Evolutionary conservation across 2,888 invertebrate genomes (phyloP), one percentile per base, ranked within the genome.

Genomic region (Lepidochitona cinerea): DNA sequence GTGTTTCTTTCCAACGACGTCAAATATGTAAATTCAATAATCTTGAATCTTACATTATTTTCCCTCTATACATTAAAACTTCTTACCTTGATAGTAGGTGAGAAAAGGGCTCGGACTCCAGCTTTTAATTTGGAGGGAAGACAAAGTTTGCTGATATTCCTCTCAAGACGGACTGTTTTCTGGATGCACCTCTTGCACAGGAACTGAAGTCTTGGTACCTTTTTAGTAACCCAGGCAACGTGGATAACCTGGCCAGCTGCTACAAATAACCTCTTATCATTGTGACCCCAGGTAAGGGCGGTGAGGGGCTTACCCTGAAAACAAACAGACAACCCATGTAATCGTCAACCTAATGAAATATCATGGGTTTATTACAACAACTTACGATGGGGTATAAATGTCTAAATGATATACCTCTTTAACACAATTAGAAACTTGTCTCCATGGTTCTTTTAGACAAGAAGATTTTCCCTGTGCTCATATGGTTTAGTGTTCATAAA

Each of bases 221-320:
- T 93, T 78, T 96, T 93, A 85, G 96, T 96, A 71, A 99, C 95
- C 94, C 98, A 96, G 59, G 97, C 98, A 78, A 97, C 96, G 91
- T 97, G 97, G 94, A 92, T 86, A 86, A 95, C 94, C 66, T 96
- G 95, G 18, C 98, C 98, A 3, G 96, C 96, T 4, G 96, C 96
- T 76, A 99, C 94, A 91, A 99, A 98, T 81, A 99, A 92, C 36
- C 99, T 93, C 83, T 96, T 95, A 89, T 98, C 99, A 90, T 97
- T 97, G 92, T 99, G 98, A 36, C 98, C 99, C 99, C 99, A 99
- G 9, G 98, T 98, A 87, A 99, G 92, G 0, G 98, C 97, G 68
- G 97, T 95, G 71, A 98, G 96, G 5, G 95, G 94, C 80, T 95
- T 89, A 41, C 87, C 86, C 88, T 88, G 82, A 80, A 67, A 52